These are phyloP conservation scores for Phocides pigmalion DNA, from an alignment of 1,140 invertebrate genomes.

Conservation along the genomic window DNA sequence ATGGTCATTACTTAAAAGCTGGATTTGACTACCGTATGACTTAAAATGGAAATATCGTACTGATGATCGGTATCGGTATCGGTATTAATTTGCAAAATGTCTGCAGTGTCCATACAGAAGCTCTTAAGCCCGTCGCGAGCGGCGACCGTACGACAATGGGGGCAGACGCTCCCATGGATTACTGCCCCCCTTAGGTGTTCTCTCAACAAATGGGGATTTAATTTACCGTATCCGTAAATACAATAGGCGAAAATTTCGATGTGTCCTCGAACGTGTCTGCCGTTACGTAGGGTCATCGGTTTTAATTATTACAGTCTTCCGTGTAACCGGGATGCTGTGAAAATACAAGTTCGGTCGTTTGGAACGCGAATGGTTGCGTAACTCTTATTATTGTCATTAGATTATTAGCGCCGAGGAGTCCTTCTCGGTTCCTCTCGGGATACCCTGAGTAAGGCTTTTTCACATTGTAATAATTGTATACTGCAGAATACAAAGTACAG, in stretches of 20 bases:
- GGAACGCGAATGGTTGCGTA: neutral
- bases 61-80: slow-evolving; percentile 52
- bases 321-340: slow-evolving; percentile 37
- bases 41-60: neutral
- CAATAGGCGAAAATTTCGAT: slow-evolving; percentile 62
- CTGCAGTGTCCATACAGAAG: slow-evolving; percentile 49
- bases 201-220: slow-evolving; percentile 74
- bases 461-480: too few relatives aligned
- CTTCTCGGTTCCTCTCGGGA: too few relatives aligned
- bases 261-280: slow-evolving; percentile 45
- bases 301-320: slow-evolving; percentile 48
- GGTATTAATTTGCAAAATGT: slow-evolving; percentile 69
- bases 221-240: slow-evolving; percentile 74
- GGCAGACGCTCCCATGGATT: slow-evolving; percentile 60
- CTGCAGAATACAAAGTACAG: too few relatives aligned
- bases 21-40: too few relatives aligned
- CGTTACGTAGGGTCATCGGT: slow-evolving; percentile 46
- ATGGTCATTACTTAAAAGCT: neutral
- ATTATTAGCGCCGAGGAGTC: too few relatives aligned
- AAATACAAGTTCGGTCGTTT: neutral
- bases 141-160: slow-evolving; percentile 60
- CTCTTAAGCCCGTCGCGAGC: slow-evolving; percentile 60
- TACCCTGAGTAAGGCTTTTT: too few relatives aligned
- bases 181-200: slow-evolving; percentile 59
- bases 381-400: neutral